Evolutionary conservation across 1,140 invertebrate genomes (phyloP).

Genomic region (Drosophila fuyamai): DNA sequence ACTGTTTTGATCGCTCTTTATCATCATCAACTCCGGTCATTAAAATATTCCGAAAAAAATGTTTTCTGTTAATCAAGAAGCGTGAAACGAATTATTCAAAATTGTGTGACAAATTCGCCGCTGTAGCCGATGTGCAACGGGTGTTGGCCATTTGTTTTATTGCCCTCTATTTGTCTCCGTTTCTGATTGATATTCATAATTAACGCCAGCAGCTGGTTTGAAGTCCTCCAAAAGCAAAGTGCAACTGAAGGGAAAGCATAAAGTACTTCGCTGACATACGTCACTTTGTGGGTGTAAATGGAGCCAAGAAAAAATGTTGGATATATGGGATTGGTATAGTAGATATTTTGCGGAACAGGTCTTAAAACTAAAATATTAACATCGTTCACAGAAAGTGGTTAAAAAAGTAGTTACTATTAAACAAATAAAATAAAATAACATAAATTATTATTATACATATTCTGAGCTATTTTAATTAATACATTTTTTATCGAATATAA

Average conservation of each 20-base stretch:
- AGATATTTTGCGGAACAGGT: too few species aligned
- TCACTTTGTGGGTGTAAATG: not conserved
- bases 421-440: too few species aligned
- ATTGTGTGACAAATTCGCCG: slow-evolving; percentile 34
- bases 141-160: slow-evolving; percentile 39
- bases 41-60: slow-evolving; percentile 26
- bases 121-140: slow-evolving; percentile 34
- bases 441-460: too few species aligned
- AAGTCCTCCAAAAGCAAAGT: slow-evolving; percentile 12
- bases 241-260: slow-evolving; percentile 16
- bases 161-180: slow-evolving; percentile 30
- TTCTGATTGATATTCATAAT: slow-evolving; percentile 49
- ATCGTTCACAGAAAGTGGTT: too few species aligned
- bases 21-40: slow-evolving; percentile 24
- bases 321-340: too few species aligned
- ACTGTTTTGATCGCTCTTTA: slow-evolving; percentile 58
- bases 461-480: too few species aligned
- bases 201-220: slow-evolving; percentile 22
- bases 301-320: not conserved
- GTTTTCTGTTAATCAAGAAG: slow-evolving; percentile 47
- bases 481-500: too few species aligned
- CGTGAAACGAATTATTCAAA: slow-evolving; percentile 58
- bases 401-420: too few species aligned
- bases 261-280: slow-evolving; percentile 15
- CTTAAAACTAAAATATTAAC: too few species aligned